A percentile compares a stretch with the other conserved stretches of the same genome.
Evolutionary conservation across 2,888 invertebrate genomes (phyloP).

Genomic region (Epinotia bilunana): DNA sequence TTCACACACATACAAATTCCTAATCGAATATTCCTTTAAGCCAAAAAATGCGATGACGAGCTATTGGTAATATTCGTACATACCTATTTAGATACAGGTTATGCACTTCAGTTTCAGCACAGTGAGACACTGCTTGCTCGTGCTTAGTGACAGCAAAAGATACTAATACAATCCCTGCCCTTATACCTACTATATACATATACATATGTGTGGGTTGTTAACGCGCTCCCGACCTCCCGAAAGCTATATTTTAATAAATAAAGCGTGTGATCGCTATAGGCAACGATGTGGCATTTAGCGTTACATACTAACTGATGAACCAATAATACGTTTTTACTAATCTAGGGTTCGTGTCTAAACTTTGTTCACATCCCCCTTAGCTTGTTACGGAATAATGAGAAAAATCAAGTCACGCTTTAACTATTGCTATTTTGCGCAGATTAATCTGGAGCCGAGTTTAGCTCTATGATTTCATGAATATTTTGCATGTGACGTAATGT

Average conservation of each 20-base stretch:
- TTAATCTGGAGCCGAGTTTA: constrained; percentile 7
- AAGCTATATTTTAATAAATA: too few relatives aligned
- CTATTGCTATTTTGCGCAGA: not conserved
- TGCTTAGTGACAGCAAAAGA: too few relatives aligned
- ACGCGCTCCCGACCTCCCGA: not conserved
- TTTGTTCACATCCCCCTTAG: not conserved
- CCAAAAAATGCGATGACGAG: too few relatives aligned
- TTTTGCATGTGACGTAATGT: constrained; percentile 23
- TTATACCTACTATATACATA: not conserved
- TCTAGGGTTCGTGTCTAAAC: not conserved
- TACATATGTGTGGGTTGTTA: not conserved
- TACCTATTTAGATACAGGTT: too few relatives aligned
- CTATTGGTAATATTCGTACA: too few relatives aligned
- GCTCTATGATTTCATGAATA: constrained; percentile 23
- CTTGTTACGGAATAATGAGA: not conserved
- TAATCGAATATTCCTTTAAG: not conserved
- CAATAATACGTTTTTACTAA: not conserved
- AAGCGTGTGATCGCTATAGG: too few relatives aligned
- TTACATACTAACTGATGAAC: too few relatives aligned
- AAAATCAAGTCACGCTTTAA: not conserved
- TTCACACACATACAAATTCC: not conserved
- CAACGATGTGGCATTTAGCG: too few relatives aligned
- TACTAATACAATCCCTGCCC: too few relatives aligned
- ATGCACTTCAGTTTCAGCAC: too few relatives aligned
- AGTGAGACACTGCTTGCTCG: too few relatives aligned